Percentiles rank a stretch among this genome's conserved stretches.
Evolutionary conservation across 2,113 vertebrate species (phyloP).

Genomic region (Chaetura pelagica): DNA sequence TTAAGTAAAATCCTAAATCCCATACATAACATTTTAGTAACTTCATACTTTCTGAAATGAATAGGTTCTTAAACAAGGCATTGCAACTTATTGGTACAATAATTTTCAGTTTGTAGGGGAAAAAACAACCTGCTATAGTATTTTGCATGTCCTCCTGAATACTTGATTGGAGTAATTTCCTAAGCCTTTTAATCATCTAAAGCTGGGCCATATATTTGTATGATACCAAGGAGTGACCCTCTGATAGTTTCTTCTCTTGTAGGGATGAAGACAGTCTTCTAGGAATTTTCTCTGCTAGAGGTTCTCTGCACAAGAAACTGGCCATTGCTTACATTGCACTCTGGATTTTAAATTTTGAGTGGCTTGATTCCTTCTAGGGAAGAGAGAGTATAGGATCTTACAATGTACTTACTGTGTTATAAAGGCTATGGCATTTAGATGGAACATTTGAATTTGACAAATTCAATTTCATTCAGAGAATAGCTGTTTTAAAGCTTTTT

Average conservation of each 20-base stretch:
- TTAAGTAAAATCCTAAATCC: neutral
- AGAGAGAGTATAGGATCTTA: neutral
- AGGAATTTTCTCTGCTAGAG: neutral
- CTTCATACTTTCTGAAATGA: neutral
- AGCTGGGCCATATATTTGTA: neutral
- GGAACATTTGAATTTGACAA: conserved; percentile 34
- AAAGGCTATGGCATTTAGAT: neutral
- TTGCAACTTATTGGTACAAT: neutral
- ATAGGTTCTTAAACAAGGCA: neutral
- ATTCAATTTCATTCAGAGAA: conserved; percentile 20
- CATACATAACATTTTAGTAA: neutral
- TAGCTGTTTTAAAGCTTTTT: neutral
- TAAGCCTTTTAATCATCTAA: neutral
- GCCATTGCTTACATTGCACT: fast-evolving
- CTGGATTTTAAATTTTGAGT: neutral
- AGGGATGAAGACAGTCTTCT: neutral
- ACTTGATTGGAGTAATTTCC: neutral
- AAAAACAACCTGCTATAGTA: neutral
- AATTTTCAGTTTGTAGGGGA: neutral
- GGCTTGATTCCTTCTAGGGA: conserved; percentile 14
- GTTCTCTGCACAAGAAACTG: neutral
- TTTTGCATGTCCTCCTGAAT: neutral
- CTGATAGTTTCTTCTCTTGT: neutral
- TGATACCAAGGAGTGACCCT: neutral
- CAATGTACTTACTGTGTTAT: neutral